These are phyloP conservation scores for Gorsachius goisagi DNA, from an alignment of 2,113 vertebrate species.

Conservation along the genomic window DNA sequence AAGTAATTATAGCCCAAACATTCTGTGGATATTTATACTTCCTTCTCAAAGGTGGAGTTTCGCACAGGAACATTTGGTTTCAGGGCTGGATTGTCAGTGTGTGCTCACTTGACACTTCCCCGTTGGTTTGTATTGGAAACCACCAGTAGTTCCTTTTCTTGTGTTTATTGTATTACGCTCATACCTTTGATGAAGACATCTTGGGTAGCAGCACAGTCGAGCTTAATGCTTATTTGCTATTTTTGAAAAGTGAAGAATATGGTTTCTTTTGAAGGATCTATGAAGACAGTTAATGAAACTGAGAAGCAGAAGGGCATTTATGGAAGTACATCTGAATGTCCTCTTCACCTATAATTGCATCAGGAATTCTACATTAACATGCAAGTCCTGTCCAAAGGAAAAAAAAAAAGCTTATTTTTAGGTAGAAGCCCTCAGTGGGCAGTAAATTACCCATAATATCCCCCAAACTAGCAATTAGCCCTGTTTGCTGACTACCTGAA, in stretches of 20 bases:
- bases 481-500: constrained; percentile 67
- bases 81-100: neutral
- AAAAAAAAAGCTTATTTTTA: constrained; percentile 40
- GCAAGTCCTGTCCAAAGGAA: constrained; percentile 6
- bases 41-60: constrained; percentile 8
- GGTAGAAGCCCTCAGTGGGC: constrained; percentile 49
- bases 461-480: constrained; percentile 62
- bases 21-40: constrained; percentile 36
- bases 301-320: constrained; percentile 23
- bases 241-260: neutral
- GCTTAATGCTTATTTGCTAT: neutral
- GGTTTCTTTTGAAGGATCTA: constrained; percentile 30
- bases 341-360: constrained; percentile 26
- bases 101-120: constrained; percentile 36
- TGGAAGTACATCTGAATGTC: constrained; percentile 28
- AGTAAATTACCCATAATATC: constrained; percentile 70
- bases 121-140: constrained; percentile 48
- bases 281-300: constrained; percentile 3
- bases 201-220: constrained; percentile 2
- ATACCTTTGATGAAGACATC: constrained; percentile 53
- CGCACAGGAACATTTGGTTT: neutral
- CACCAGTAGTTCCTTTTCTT: constrained; percentile 42
- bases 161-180: constrained; percentile 48
- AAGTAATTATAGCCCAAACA: constrained; percentile 48
- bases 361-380: constrained; percentile 44